Evolutionary conservation across 2,888 invertebrate genomes (phyloP), one percentile per base, ranked within the genome.

Genomic region (Noctua janthe): DNA sequence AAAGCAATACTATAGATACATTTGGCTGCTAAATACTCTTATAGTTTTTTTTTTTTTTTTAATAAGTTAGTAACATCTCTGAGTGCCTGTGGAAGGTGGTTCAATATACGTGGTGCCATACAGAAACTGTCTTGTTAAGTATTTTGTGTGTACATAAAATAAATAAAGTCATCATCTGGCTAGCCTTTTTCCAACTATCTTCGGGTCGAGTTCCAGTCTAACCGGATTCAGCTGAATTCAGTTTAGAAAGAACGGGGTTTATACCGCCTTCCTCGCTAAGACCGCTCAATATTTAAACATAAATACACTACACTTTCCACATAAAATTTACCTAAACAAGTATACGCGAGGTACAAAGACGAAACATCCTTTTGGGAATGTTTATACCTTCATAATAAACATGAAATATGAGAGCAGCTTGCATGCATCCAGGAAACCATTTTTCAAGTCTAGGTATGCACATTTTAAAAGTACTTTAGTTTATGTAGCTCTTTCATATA

Each of bases 341-440:
- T 51, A 39, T 86, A 47, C 29, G 35, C 13, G 23, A 51, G 29
- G 4, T 56, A 62, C 35, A 66, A 70, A 82, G 43, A 13, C 17
- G 43, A 39, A 56, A 72, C 35, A 79, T 71, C 13, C 49, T 76
- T 29, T 39, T 23, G 20, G 29, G 69, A 71, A 73, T 76, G 29
- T 29, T 29, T 29, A 64, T 54, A 67, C 49, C 70, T 64, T 66
- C 43, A 73, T 74, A 82, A 74, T 87, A 87, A 87, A 84, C 62
- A 76, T 87, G 80, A 87, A 78, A 80, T 84, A 89, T 69, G 81
- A 64, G 66, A 8, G 67, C 23, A 47, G 15, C 71, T 54, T 80
- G 64, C 85, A 75, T 47, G 49, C 54, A 73, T 84, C 72, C 74
- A 67, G 87, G 87, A 80, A 87, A 70, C 7, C 80, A 89, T 89